Evolutionary conservation across 2,888 invertebrate species (phyloP).

Genomic region (Melikaiella ostensackeni): DNA sequence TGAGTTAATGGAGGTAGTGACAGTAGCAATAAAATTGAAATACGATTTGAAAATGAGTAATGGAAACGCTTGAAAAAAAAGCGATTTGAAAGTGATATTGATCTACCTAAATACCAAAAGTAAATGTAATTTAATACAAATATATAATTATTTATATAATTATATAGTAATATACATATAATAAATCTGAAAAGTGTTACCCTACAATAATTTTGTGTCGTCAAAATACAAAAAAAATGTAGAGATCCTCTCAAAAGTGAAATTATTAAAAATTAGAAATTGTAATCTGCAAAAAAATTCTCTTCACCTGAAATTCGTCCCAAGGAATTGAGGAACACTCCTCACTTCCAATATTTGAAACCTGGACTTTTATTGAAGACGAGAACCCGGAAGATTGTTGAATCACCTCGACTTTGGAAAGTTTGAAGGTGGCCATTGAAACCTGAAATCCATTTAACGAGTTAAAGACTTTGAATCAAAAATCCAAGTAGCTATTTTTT

Average conservation of each 20-base stretch:
- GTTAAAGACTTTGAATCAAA: slow-evolving; percentile 25
- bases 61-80: slow-evolving; percentile 31
- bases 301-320: slow-evolving; percentile 94
- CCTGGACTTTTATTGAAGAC: slow-evolving; percentile 84
- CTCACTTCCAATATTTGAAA: slow-evolving; percentile 85
- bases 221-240: not conserved
- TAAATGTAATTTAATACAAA: not conserved
- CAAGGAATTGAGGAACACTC: slow-evolving; percentile 94
- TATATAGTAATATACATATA: not conserved
- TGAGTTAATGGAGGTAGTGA: slow-evolving; percentile 34
- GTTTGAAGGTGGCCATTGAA: slow-evolving; percentile 82
- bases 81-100: slow-evolving; percentile 39
- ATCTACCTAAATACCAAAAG: slow-evolving; percentile 32
- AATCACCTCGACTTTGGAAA: slow-evolving; percentile 86
- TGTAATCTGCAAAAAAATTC: slow-evolving; percentile 31
- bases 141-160: not conserved
- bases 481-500: not conserved
- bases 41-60: slow-evolving; percentile 41
- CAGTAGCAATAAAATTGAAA: slow-evolving; percentile 40
- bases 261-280: slow-evolving; percentile 24
- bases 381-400: slow-evolving; percentile 85
- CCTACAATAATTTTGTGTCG: not conserved
- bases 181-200: not conserved
- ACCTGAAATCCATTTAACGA: slow-evolving; percentile 69
- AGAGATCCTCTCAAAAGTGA: not conserved